phyloP scores from a whole-genome alignment of 1,140 invertebrate species.

The Eumeta japonica region DNA sequence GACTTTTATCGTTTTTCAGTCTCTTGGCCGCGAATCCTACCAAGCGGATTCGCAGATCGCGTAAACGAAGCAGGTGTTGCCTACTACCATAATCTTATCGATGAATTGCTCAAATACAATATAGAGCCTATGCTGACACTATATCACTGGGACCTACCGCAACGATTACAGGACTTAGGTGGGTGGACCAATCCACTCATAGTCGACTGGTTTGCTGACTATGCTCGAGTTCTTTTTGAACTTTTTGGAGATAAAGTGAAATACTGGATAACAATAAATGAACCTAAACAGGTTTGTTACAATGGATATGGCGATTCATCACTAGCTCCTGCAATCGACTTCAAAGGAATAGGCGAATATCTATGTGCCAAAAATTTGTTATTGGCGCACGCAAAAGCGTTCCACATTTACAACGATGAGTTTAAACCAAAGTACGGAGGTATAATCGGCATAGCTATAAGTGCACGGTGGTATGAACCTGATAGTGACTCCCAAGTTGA shows the following conservation, averaged over 20 bases:
- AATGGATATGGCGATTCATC: slow-evolving; percentile 34
- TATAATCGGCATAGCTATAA: slow-evolving; percentile 61
- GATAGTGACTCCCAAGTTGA: slow-evolving; percentile 45
- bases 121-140: slow-evolving; percentile 57
- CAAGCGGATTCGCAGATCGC: slow-evolving; percentile 49
- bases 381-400: slow-evolving; percentile 49
- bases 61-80: slow-evolving; percentile 56
- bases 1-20: slow-evolving; percentile 66
- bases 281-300: slow-evolving; percentile 41
- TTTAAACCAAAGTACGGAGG: slow-evolving; percentile 39
- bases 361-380: slow-evolving; percentile 46
- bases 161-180: slow-evolving; percentile 51
- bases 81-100: slow-evolving; percentile 63
- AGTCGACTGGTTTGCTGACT: slow-evolving; percentile 48
- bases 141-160: slow-evolving; percentile 58
- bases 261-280: slow-evolving; percentile 52
- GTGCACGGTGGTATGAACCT: slow-evolving; percentile 58
- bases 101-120: slow-evolving; percentile 53
- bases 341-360: slow-evolving; percentile 44
- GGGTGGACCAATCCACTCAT: slow-evolving; percentile 59
- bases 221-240: slow-evolving; percentile 38
- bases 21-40: slow-evolving; percentile 62
- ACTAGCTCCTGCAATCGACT: slow-evolving; percentile 34
- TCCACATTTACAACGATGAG: slow-evolving; percentile 33
- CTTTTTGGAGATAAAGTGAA: slow-evolving; percentile 48